Base-by-base conservation (phyloP, 2,113 vertebrate genomes). In the Geococcyx californianus region DNA sequence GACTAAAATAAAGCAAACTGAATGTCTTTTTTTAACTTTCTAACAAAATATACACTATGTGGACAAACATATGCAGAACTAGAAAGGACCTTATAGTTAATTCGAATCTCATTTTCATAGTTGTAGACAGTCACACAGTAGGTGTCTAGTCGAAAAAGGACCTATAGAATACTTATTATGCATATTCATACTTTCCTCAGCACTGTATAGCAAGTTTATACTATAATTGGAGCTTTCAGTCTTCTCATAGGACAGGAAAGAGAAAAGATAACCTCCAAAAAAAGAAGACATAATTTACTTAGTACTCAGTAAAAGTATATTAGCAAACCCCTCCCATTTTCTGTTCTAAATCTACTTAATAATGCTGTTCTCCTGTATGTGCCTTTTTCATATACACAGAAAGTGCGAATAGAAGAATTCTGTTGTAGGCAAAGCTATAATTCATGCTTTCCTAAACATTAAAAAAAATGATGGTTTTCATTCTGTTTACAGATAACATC, bases 401-500 rank as follows among this genome's bases (percentile, higher is more conserved):
- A 51, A 38, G 13, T 68, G 44, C 31, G 83, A 82, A 68, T 72
- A 7, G 49, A 89, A 84, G 42, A n/a, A 74, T 55, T 70, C 58
- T 60, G 17, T 58, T 59, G 25, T 52, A 70, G 68, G 40, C 15
- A 42, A 52, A 73, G 51, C 47, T 94, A 1, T 80, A 90, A 63
- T 81, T 64, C 9, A 29, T 56, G 4, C 18, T 93, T 90, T 87
- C 40, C 91, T 70, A 72, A 84, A 52, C n/a, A 92, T 54, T 93
- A 11, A 58, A 34, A 58, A 34, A 81, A 92, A 31, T 69, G 63
- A 42, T 83, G 14, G 40, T 96, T 95, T 94, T 83, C 16, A 29
- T 95, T 97, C 96, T 93, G 44, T 97, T 96, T 96, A 83, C 98
- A 99, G 99, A 99, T 98, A 99, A 99, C 81, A 98, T 99, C 92